Evolutionary conservation across 1,140 invertebrate species (phyloP).

Genomic region (Ericerus pela): DNA sequence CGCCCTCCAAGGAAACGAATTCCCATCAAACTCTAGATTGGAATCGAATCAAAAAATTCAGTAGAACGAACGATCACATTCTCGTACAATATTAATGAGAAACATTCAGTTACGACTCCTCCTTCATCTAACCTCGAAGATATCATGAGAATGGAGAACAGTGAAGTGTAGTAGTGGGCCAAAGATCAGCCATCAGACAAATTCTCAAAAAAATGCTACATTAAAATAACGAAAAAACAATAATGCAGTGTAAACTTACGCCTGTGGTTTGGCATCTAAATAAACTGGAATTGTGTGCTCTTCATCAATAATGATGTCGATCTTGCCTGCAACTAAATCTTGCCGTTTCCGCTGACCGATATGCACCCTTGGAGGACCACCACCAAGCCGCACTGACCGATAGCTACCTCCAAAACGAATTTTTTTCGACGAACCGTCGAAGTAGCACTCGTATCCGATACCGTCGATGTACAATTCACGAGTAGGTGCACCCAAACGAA

Average conservation of each 20-base stretch:
- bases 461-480: slow-evolving; percentile 81
- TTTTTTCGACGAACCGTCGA: slow-evolving; percentile 71
- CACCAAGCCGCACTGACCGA: slow-evolving; percentile 61
- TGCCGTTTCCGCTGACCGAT: slow-evolving; percentile 51
- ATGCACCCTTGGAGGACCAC: slow-evolving; percentile 71
- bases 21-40: too few species aligned
- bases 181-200: neutral
- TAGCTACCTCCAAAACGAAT: slow-evolving; percentile 67
- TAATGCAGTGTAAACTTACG: slow-evolving; percentile 27
- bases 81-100: too few species aligned
- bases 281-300: slow-evolving; percentile 61
- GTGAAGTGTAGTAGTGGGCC: neutral
- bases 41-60: too few species aligned
- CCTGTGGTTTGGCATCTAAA: slow-evolving; percentile 71
- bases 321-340: slow-evolving; percentile 65
- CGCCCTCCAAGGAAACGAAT: too few species aligned
- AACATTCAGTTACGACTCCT: too few species aligned
- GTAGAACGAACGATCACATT: too few species aligned
- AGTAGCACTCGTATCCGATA: slow-evolving; percentile 72
- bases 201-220: neutral
- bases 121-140: too few species aligned
- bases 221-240: neutral
- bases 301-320: slow-evolving; percentile 67
- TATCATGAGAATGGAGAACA: too few species aligned
- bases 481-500: slow-evolving; percentile 80